A percentile compares a stretch with the other conserved stretches of the same genome.
Evolutionary conservation across 2,888 invertebrate genomes (phyloP).

Genomic region (Rotaria socialis): DNA sequence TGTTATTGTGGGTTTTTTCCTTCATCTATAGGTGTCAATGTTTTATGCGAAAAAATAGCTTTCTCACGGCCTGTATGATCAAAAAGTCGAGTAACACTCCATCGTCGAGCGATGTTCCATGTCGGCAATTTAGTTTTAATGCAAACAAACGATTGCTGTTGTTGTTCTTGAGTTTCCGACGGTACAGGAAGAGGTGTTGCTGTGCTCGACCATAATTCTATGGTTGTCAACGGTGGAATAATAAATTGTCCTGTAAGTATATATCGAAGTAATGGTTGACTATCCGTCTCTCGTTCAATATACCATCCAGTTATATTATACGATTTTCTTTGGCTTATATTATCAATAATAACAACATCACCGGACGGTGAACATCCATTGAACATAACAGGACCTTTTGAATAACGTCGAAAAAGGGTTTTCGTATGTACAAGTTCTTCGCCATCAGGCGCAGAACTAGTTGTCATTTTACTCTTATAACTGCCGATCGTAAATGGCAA

Average conservation of each 20-base stretch:
- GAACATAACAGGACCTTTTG: slow-evolving; percentile 29
- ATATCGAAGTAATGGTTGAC: not conserved
- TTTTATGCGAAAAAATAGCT: slow-evolving; percentile 2
- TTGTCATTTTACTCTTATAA: not conserved
- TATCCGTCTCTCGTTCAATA: slow-evolving; percentile 4
- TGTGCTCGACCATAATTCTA: slow-evolving; percentile 17
- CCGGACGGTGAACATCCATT: slow-evolving; percentile 7
- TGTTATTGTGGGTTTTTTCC: not conserved
- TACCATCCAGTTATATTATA: not conserved
- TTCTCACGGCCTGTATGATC: not conserved
- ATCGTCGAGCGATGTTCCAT: not conserved
- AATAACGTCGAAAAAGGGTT: slow-evolving; percentile 12
- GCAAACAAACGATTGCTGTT: not conserved
- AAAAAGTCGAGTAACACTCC: not conserved
- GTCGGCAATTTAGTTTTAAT: not conserved
- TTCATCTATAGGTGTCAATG: not conserved
- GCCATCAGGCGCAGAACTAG: not conserved
- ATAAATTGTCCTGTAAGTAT: not conserved
- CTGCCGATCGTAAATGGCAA: not conserved
- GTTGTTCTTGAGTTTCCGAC: not conserved
- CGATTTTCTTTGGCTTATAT: not conserved
- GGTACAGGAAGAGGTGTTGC: not conserved
- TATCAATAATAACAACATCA: slow-evolving; percentile 26
- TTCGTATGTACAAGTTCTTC: not conserved
- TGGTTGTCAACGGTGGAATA: not conserved